These are phyloP conservation scores for Heliconius aoede DNA, from an alignment of 2,888 invertebrate species.

Conservation along the genomic window DNA sequence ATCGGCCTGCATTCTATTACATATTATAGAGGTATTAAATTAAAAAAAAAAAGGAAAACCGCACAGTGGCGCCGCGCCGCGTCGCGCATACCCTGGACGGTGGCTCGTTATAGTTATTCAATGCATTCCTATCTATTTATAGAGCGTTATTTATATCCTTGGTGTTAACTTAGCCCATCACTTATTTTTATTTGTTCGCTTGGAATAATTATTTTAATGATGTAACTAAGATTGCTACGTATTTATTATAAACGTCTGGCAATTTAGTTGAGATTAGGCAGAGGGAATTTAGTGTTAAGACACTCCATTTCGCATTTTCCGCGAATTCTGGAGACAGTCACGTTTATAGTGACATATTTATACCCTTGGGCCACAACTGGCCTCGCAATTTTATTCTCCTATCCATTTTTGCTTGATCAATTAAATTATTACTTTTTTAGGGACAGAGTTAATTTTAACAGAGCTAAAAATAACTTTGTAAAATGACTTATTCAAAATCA, in stretches of 20 bases:
- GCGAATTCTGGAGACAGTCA: too few relatives aligned
- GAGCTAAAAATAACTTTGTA: too few relatives aligned
- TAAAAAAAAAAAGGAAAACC: constrained; percentile 32
- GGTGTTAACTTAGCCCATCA: not conserved
- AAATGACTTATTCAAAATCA: too few relatives aligned
- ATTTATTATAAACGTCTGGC: not conserved
- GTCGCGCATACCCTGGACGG: constrained; percentile 35
- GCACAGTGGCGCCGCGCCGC: constrained; percentile 38
- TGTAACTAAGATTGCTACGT: not conserved
- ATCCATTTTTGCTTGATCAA: too few relatives aligned
- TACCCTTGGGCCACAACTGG: too few relatives aligned
- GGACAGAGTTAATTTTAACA: too few relatives aligned
- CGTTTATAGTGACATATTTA: too few relatives aligned
- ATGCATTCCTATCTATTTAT: constrained; percentile 39
- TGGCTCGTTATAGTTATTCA: constrained; percentile 12
- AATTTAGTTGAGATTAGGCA: too few relatives aligned
- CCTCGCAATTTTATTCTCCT: too few relatives aligned
- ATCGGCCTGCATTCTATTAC: constrained; percentile 55
- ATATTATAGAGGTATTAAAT: constrained; percentile 25
- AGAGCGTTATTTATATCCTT: constrained; percentile 25
- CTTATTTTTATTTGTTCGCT: not conserved
- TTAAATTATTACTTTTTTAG: too few relatives aligned
- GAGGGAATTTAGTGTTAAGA: too few relatives aligned
- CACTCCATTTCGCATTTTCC: too few relatives aligned
- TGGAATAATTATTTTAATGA: not conserved